Evolutionary conservation across 2,113 vertebrate species (phyloP).

Genomic region (Aleadryas rufinucha): DNA sequence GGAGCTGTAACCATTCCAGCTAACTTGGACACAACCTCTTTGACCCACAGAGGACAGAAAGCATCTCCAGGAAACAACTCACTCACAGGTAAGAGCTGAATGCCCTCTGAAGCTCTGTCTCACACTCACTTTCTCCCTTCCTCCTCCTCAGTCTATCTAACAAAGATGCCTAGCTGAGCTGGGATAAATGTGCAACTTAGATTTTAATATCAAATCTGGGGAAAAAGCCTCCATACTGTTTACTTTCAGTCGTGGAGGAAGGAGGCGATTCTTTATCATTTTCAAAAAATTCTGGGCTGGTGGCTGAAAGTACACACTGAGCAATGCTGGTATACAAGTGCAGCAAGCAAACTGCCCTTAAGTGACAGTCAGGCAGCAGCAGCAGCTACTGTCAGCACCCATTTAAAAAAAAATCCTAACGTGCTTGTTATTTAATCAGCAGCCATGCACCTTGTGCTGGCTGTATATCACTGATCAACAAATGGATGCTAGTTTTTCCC

Average conservation of each 20-base stretch:
- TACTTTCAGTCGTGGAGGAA: background rate
- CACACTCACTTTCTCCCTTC: background rate
- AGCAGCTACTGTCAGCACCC: background rate
- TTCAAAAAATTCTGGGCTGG: background rate
- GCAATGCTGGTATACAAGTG: background rate
- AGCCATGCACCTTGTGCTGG: background rate
- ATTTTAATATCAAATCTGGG: background rate
- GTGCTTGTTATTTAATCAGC: background rate
- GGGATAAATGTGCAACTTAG: background rate
- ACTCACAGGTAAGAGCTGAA: background rate
- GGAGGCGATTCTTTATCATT: background rate
- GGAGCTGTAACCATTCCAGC: background rate
- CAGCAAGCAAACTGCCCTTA: background rate
- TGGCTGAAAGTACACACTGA: background rate
- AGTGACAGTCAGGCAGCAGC: background rate
- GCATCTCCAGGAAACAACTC: background rate
- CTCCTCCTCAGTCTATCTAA: background rate
- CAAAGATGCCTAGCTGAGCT: background rate
- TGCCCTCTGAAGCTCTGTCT: background rate
- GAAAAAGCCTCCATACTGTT: background rate
- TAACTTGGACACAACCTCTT: background rate
- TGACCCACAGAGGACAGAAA: accelerated
- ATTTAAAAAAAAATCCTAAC: background rate
- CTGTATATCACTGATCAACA: background rate
- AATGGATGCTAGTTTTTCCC: slow-evolving; percentile 1